A percentile compares a stretch with the other conserved stretches of the same genome.
Evolutionary conservation across 2,113 vertebrate species (phyloP).

Genomic region (Propithecus coquereli): DNA sequence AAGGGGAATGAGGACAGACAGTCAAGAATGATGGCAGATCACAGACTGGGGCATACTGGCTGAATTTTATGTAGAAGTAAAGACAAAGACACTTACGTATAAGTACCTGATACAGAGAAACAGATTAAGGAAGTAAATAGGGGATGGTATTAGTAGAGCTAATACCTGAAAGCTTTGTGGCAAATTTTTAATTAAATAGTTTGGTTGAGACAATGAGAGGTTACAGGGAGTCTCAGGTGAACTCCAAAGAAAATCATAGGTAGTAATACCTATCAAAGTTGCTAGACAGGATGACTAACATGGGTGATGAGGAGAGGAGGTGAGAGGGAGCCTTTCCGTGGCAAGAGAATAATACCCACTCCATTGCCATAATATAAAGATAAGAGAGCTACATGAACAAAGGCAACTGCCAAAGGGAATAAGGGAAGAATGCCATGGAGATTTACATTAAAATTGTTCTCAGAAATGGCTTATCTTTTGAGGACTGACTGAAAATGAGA

Average conservation of each 20-base stretch:
- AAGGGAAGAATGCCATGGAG: neutral
- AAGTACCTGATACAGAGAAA: neutral
- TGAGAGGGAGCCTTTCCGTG: neutral
- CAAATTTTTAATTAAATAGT: neutral
- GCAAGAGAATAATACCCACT: neutral
- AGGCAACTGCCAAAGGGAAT: neutral
- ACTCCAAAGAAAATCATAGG: neutral
- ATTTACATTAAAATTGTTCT: neutral
- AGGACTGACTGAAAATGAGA: neutral
- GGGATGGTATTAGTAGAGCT: neutral
- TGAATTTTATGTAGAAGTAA: neutral
- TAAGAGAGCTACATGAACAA: neutral
- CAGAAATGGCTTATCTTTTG: neutral
- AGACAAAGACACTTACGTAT: neutral
- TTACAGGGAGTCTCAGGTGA: neutral
- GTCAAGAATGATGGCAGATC: neutral
- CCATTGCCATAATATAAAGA: neutral
- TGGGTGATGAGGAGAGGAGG: neutral
- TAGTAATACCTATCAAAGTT: neutral
- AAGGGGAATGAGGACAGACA: neutral
- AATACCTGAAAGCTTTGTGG: neutral
- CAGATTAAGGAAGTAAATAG: neutral
- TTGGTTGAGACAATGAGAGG: neutral
- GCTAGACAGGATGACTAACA: neutral
- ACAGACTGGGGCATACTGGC: neutral